Conservation (phyloP, 2,113 vertebrate species). For the Benitochromis conjunctus region DNA sequence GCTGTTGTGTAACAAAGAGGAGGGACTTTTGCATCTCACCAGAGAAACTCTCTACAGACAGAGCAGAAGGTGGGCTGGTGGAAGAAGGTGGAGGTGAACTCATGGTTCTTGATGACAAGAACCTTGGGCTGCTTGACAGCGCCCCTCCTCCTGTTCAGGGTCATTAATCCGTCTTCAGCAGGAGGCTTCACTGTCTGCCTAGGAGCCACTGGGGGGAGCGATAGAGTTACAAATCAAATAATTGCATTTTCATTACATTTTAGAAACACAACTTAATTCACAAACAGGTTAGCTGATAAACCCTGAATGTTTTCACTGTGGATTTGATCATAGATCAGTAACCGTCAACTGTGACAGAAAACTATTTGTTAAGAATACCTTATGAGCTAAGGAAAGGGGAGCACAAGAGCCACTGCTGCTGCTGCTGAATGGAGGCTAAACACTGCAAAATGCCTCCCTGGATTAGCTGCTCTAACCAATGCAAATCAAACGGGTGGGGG, state of each 20-base stretch:
- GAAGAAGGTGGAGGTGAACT: slow-evolving; percentile 95
- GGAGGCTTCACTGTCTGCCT: slow-evolving; percentile 31
- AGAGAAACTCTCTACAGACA: slow-evolving; percentile 94
- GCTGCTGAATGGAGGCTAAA: not conserved
- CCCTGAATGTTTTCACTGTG: not conserved
- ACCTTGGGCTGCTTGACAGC: slow-evolving; percentile 97
- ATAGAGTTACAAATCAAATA: not conserved
- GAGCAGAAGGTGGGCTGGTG: slow-evolving; percentile 95
- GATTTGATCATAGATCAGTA: not conserved
- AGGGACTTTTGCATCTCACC: slow-evolving; percentile 74
- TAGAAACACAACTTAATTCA: not conserved
- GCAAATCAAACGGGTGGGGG: slow-evolving; percentile 18
- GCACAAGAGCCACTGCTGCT: not conserved
- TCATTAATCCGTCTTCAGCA: slow-evolving; percentile 77
- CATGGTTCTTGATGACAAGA: slow-evolving; percentile 92
- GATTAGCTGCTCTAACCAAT: not conserved
- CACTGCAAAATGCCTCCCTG: not conserved
- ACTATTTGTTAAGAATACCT: not conserved
- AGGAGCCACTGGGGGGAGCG: not conserved
- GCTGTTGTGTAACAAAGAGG: not conserved
- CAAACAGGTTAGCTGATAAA: not conserved
- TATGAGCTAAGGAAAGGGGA: not conserved
- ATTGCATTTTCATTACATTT: not conserved
- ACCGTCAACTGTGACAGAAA: not conserved
- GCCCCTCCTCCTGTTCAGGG: slow-evolving; percentile 87